Conservation (phyloP, 2,113 vertebrate species). For the Saccopteryx leptura region DNA sequence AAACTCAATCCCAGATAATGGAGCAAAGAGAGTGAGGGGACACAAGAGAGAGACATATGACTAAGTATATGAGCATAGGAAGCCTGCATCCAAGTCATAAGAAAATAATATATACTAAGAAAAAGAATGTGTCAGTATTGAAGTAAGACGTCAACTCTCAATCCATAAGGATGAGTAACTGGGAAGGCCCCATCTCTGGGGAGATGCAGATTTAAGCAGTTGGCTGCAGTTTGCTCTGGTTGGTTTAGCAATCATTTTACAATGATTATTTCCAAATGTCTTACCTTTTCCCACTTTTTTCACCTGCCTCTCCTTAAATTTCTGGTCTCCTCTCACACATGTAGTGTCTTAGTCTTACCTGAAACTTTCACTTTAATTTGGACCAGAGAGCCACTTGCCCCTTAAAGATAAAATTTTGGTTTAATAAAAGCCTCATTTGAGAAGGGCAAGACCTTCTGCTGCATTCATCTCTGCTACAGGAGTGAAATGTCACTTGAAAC, state of each 20-base stretch:
- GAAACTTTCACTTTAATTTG: constrained; percentile 2
- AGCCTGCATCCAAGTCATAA: neutral
- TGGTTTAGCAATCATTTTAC: neutral
- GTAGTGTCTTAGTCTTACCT: neutral
- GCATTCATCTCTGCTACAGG: neutral
- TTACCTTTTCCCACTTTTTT: neutral
- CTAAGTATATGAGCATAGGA: neutral
- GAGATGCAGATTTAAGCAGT: neutral
- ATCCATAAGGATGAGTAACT: neutral
- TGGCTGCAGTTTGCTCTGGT: neutral
- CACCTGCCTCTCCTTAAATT: neutral
- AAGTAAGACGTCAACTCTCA: neutral
- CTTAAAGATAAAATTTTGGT: neutral
- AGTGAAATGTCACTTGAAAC: neutral
- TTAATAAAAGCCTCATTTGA: constrained; percentile 16
- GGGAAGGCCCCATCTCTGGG: neutral
- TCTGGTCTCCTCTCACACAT: neutral
- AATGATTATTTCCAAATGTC: neutral
- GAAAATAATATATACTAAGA: neutral
- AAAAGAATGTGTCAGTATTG: neutral
- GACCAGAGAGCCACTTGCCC: neutral
- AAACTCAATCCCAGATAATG: neutral
- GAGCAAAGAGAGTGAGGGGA: neutral
- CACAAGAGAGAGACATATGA: neutral
- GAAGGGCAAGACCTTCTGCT: neutral